phyloP scores from a whole-genome alignment of 2,797 vertebrate genomes.

The Syndactyla subalaris region DNA sequence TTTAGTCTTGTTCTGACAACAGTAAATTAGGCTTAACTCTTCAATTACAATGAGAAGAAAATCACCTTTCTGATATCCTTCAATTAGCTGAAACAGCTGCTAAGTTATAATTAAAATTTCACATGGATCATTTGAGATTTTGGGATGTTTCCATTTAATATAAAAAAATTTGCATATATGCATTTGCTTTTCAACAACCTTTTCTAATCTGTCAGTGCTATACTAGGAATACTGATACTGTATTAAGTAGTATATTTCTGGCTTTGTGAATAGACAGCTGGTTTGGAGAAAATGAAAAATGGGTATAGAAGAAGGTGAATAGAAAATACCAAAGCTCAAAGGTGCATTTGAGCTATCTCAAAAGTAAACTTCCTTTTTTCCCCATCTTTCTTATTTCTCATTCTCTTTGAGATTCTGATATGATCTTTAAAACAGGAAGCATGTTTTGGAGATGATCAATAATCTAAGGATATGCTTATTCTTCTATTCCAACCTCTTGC shows the following conservation, averaged over 20 bases:
- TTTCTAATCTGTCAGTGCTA: conserved; percentile 65
- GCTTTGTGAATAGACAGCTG: conserved; percentile 59
- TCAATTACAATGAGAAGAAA: conserved; percentile 80
- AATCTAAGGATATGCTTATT: background rate
- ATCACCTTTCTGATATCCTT: conserved; percentile 80
- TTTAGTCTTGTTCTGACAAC: conserved; percentile 80
- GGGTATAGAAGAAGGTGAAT: conserved; percentile 19
- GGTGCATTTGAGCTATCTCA: conserved; percentile 27
- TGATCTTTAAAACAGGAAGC: background rate
- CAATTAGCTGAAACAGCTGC: conserved; percentile 83
- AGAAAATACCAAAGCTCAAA: conserved; percentile 39
- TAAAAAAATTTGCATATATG: conserved; percentile 76
- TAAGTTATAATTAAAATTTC: conserved; percentile 85
- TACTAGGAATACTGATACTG: conserved; percentile 61
- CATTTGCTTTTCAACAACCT: conserved; percentile 72
- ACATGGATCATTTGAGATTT: conserved; percentile 81
- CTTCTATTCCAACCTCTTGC: background rate
- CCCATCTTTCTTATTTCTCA: background rate
- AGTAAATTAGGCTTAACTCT: conserved; percentile 83
- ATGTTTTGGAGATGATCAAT: background rate
- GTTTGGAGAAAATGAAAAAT: conserved; percentile 53
- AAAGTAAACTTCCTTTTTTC: conserved; percentile 22
- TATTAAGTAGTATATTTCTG: conserved; percentile 61
- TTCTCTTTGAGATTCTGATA: background rate
- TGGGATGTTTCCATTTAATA: conserved; percentile 82